phyloP scores from a whole-genome alignment of 2,797 vertebrate genomes.

The Fistularia commersonii region DNA sequence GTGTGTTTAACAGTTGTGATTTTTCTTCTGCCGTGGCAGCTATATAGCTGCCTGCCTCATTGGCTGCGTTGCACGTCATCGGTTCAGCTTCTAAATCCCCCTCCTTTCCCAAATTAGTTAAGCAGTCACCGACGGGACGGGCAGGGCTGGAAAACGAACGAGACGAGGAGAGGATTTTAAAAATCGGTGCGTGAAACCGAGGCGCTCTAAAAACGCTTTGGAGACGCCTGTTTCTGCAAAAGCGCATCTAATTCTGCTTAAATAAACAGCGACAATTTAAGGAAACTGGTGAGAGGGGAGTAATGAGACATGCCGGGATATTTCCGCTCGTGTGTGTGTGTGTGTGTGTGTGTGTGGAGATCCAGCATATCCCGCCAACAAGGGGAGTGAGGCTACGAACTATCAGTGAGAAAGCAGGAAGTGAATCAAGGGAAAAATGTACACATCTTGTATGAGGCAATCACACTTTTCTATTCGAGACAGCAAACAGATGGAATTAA shows the following conservation, averaged over 20 bases:
- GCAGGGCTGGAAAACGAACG: constrained; percentile 7
- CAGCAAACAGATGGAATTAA: not conserved
- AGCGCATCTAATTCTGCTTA: constrained; percentile 27
- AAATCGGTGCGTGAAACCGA: not conserved
- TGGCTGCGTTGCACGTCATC: constrained; percentile 46
- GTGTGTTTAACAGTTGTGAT: constrained; percentile 55
- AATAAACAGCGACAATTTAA: constrained; percentile 17
- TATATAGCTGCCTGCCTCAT: constrained; percentile 51
- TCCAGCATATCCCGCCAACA: constrained; percentile 39
- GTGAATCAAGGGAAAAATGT: constrained; percentile 18
- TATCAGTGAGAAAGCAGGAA: constrained; percentile 12
- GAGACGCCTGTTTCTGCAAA: constrained; percentile 20
- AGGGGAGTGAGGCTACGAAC: constrained; percentile 2
- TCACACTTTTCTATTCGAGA: constrained; percentile 1
- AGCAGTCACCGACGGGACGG: constrained; percentile 6
- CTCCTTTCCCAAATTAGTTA: constrained; percentile 25
- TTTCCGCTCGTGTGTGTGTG: not conserved
- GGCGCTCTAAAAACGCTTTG: constrained; percentile 1
- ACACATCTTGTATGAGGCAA: constrained; percentile 2
- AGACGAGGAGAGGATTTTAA: constrained; percentile 9
- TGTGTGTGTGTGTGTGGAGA: constrained; percentile 6
- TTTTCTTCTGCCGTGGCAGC: constrained; percentile 60
- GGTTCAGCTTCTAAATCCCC: constrained; percentile 42
- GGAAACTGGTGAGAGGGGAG: constrained; percentile 11
- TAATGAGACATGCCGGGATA: constrained; percentile 1